Evolutionary conservation across 2,888 invertebrate species (phyloP).

Genomic region (Gonocerus acuteangulatus): DNA sequence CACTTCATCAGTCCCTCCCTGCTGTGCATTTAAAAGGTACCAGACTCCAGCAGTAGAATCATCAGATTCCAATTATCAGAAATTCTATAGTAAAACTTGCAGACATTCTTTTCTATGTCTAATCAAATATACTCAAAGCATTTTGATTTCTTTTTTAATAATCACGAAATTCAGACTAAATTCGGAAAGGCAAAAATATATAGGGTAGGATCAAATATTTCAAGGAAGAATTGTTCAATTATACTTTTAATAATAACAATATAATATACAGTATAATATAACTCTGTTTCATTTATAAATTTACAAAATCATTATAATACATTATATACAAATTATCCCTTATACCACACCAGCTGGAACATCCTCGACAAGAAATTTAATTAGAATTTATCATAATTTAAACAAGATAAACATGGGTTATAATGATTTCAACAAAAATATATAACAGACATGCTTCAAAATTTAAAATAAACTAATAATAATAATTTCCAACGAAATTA

Average conservation of each 20-base stretch:
- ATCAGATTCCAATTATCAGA: too few relatives aligned
- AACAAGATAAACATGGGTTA: background rate
- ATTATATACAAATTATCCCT: conserved; percentile 14
- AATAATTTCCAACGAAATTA: conserved; percentile 1
- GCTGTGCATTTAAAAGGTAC: too few relatives aligned
- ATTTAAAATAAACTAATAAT: background rate
- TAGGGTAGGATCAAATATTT: too few relatives aligned
- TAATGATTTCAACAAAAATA: background rate
- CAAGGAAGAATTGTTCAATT: conserved; percentile 13
- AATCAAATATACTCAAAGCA: too few relatives aligned
- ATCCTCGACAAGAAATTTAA: conserved; percentile 6
- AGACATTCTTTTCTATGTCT: too few relatives aligned
- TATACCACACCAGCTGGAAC: conserved; percentile 9
- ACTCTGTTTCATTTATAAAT: conserved; percentile 20
- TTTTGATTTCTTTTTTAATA: too few relatives aligned
- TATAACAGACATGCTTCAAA: conserved; percentile 10
- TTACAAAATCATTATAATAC: conserved; percentile 21
- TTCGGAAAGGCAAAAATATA: too few relatives aligned
- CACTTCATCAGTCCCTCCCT: too few relatives aligned
- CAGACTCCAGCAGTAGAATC: too few relatives aligned
- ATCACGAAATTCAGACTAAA: too few relatives aligned
- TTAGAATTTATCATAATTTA: background rate
- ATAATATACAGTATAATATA: conserved; percentile 22
- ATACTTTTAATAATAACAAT: conserved; percentile 19
- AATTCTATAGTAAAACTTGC: too few relatives aligned